Evolutionary conservation across 2,888 invertebrate species (phyloP).

Genomic region (Pterobdella sp.): DNA sequence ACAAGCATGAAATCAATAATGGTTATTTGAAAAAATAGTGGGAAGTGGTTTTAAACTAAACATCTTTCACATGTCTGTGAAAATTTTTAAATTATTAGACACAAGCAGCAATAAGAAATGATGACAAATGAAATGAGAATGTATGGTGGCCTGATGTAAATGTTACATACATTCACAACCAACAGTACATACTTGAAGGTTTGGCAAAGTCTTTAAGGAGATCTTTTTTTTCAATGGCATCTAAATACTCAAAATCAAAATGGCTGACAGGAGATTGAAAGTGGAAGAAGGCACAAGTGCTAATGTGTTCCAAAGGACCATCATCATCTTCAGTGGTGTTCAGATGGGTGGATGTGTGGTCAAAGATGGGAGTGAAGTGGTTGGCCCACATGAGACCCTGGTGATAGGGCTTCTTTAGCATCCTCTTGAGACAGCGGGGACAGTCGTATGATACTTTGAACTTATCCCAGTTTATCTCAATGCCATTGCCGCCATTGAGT

Average conservation of each 20-base stretch:
- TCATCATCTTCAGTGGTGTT: not conserved
- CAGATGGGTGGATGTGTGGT: not conserved
- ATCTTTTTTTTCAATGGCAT: not conserved
- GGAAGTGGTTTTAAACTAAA: no score
- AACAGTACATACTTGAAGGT: no score
- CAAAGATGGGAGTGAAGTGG: conserved; percentile 7
- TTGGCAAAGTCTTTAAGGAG: no score
- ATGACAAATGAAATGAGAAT: no score
- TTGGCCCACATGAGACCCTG: conserved; percentile 10
- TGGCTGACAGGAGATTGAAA: conserved; percentile 5
- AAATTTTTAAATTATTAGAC: no score
- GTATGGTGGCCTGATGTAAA: no score
- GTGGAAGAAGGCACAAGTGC: conserved; percentile 9
- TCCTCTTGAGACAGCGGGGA: conserved; percentile 15
- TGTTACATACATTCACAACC: no score
- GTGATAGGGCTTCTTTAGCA: conserved; percentile 4
- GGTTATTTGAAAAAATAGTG: no score
- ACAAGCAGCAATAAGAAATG: no score
- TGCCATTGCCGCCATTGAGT: conserved; percentile 2
- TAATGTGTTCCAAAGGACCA: not conserved
- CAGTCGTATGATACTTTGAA: conserved; percentile 5
- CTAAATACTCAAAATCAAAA: conserved; percentile 1
- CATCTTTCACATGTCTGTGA: no score
- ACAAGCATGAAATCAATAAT: no score
- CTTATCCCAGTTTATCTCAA: conserved; percentile 12